A percentile compares a stretch with the other conserved stretches of the same genome.
These are phyloP conservation scores for Lasioglossum pauxillum DNA, from an alignment of 2,888 invertebrate species.

Conservation along the genomic window DNA sequence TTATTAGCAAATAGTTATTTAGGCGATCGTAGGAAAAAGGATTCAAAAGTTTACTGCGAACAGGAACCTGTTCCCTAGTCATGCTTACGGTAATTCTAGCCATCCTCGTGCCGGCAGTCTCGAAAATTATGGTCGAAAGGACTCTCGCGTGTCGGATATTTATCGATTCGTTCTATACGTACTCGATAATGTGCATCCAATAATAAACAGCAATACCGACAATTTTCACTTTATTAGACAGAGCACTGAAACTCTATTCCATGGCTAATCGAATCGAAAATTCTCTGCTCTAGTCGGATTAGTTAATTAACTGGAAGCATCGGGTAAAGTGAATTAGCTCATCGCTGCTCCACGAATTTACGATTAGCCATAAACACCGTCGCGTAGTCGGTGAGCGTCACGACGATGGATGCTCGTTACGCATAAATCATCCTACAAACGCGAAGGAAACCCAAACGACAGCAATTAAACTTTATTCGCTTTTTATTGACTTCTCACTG, in stretches of 20 bases:
- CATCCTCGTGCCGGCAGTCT: slow-evolving; percentile 31
- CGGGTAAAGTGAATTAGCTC: neutral
- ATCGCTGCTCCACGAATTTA: slow-evolving; percentile 32
- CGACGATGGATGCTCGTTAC: neutral
- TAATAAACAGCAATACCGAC: slow-evolving; percentile 1
- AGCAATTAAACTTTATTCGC: slow-evolving; percentile 1
- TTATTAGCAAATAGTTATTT: neutral
- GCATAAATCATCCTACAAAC: neutral
- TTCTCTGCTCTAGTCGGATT: neutral
- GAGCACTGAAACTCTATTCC: neutral
- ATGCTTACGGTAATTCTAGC: slow-evolving; percentile 28
- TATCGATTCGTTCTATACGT: slow-evolving; percentile 46
- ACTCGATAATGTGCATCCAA: slow-evolving; percentile 5
- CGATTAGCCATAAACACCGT: slow-evolving; percentile 28
- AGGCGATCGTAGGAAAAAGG: neutral
- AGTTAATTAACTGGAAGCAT: slow-evolving; percentile 26
- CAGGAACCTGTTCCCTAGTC: slow-evolving; percentile 46
- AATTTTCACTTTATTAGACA: slow-evolving; percentile 24
- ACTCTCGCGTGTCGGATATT: slow-evolving; percentile 16
- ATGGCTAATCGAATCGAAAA: neutral
- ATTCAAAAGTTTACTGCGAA: neutral
- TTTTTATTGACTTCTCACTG: neutral
- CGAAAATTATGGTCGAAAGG: slow-evolving; percentile 41
- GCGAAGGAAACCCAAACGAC: neutral
- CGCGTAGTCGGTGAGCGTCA: neutral